Evolutionary conservation across 2,113 vertebrate species (phyloP).

Genomic region (Numida meleagris): DNA sequence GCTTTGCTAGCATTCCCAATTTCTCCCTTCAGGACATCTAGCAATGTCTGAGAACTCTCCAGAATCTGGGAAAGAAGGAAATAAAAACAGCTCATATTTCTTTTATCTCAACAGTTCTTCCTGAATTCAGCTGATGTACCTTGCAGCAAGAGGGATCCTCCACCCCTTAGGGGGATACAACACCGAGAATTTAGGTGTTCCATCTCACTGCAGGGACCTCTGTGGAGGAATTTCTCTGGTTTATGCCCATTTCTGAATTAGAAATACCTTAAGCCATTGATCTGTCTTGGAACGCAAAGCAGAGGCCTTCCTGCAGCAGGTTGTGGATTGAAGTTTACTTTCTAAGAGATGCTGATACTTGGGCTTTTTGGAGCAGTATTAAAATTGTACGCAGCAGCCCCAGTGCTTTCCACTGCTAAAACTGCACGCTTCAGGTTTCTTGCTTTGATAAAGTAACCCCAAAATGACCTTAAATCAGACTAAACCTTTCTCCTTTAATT

Average conservation of each 20-base stretch:
- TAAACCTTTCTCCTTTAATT: neutral
- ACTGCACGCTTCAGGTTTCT: neutral
- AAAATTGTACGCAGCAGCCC: neutral
- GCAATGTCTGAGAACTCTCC: constrained; percentile 91
- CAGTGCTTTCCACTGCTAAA: neutral
- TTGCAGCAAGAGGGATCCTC: neutral
- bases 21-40: constrained; percentile 88
- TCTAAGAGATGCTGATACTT: neutral
- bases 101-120: constrained; percentile 13
- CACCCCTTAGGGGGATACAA: neutral
- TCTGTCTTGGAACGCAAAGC: neutral
- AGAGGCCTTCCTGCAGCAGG: neutral
- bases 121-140: neutral
- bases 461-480: neutral
- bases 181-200: neutral
- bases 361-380: neutral
- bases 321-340: neutral
- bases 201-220: neutral
- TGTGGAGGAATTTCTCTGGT: neutral
- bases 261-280: neutral
- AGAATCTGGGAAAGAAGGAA: constrained; percentile 82
- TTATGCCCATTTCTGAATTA: neutral
- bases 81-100: constrained; percentile 43
- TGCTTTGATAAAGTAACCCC: neutral
- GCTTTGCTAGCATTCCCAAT: constrained; percentile 83